A percentile compares a stretch with the other conserved stretches of the same genome.
phyloP scores from a whole-genome alignment of 2,888 invertebrate genomes.

The Drosophila neonasuta region DNA sequence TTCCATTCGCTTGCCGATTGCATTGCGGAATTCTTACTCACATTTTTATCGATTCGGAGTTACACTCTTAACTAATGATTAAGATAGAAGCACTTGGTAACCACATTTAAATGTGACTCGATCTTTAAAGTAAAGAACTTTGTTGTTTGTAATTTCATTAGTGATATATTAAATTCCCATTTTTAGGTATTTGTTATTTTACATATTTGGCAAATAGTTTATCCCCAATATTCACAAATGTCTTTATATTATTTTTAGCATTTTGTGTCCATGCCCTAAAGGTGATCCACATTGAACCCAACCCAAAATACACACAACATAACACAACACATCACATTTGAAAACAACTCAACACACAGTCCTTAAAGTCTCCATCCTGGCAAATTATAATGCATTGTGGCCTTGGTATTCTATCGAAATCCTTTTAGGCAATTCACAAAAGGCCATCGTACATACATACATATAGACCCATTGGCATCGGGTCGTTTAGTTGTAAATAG shows the following conservation, averaged over 20 bases:
- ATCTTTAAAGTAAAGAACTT: background rate
- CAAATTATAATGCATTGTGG: slow-evolving; percentile 50
- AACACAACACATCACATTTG: background rate
- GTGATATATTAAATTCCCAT: background rate
- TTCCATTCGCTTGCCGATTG: slow-evolving; percentile 4
- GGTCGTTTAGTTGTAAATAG: slow-evolving; percentile 50
- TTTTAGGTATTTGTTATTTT: slow-evolving; percentile 16
- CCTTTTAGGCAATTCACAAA: slow-evolving; percentile 61
- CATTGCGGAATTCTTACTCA: background rate
- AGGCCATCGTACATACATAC: slow-evolving; percentile 21
- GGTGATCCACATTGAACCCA: slow-evolving; percentile 31
- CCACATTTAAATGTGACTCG: background rate
- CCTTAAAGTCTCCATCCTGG: slow-evolving; percentile 19
- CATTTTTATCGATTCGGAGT: background rate
- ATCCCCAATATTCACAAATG: slow-evolving; percentile 5
- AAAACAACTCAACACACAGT: slow-evolving; percentile 11
- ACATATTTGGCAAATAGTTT: slow-evolving; percentile 11
- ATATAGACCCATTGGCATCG: slow-evolving; percentile 21
- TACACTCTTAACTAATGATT: background rate
- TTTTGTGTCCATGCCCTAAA: slow-evolving; percentile 21
- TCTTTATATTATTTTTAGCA: slow-evolving; percentile 27
- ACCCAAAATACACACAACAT: slow-evolving; percentile 6
- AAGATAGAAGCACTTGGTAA: background rate
- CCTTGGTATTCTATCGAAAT: slow-evolving; percentile 48
- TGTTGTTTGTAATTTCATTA: background rate